phyloP scores from a whole-genome alignment of 2,113 vertebrate genomes.

The Columba livia region DNA sequence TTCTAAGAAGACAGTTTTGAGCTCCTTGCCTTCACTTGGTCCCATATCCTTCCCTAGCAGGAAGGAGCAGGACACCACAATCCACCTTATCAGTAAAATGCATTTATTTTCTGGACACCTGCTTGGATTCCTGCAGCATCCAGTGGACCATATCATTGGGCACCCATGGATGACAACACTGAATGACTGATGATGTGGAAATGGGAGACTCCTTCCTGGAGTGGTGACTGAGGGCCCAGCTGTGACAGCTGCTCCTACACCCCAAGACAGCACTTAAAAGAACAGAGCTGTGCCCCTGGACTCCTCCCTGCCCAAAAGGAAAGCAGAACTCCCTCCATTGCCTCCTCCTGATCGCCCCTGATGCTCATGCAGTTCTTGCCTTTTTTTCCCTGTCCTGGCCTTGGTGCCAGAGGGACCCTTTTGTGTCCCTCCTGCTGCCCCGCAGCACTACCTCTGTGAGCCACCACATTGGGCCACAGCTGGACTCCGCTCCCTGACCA shows the following conservation, averaged over 20 bases:
- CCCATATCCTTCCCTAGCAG: not conserved
- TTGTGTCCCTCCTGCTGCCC: not conserved
- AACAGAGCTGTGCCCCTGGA: not conserved
- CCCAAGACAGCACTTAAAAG: not conserved
- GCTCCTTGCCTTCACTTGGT: not conserved
- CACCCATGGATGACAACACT: not conserved
- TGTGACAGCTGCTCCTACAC: not conserved
- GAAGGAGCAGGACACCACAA: not conserved
- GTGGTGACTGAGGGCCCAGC: fast-evolving
- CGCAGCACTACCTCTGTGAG: not conserved
- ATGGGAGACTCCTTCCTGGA: not conserved
- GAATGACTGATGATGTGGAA: not conserved
- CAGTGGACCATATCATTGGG: not conserved
- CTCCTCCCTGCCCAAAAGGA: not conserved
- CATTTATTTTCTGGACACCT: not conserved
- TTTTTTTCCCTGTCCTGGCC: not conserved
- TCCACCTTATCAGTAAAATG: not conserved
- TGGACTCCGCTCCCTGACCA: not conserved
- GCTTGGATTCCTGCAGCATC: not conserved
- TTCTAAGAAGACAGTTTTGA: not conserved
- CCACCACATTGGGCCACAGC: not conserved
- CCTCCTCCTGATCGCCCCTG: not conserved
- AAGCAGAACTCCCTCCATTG: not conserved
- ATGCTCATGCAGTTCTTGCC: not conserved
- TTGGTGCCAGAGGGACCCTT: not conserved